A percentile compares a stretch with the other conserved stretches of the same genome.
Conservation (phyloP, 1,140 invertebrate genomes). For the Lepidostoma basale region DNA sequence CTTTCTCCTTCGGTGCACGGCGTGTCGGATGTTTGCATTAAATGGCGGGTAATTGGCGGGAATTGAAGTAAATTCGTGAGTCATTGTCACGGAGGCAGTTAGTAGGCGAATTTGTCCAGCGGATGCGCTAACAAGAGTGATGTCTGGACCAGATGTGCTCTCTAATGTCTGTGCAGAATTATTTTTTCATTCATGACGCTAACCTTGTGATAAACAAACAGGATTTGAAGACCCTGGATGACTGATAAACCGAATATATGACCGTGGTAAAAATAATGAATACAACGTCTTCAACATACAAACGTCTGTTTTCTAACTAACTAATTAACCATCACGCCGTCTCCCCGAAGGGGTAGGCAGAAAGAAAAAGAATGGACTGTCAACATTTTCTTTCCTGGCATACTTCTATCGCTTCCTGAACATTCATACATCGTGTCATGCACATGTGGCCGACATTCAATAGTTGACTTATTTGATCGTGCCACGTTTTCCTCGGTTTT, state of each 20-base stretch:
- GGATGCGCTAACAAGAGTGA: background rate
- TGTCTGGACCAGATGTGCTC: slow-evolving; percentile 2
- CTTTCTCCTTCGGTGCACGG: no score
- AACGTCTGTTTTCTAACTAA: background rate
- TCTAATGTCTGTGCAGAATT: background rate
- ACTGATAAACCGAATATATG: background rate
- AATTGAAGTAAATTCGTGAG: slow-evolving; percentile 16
- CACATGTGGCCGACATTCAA: no score
- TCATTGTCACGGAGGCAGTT: slow-evolving; percentile 7
- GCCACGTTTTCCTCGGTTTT: no score
- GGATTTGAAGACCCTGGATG: background rate
- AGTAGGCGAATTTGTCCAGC: slow-evolving; percentile 5
- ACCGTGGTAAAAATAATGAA: background rate
- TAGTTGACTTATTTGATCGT: no score
- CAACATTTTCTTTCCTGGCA: no score
- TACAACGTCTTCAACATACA: background rate
- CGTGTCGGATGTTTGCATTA: no score
- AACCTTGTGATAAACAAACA: background rate
- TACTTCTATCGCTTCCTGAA: no score
- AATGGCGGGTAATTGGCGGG: slow-evolving; percentile 24
- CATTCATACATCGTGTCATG: no score
- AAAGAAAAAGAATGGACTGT: no score
- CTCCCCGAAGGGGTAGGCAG: no score
- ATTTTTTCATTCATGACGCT: background rate
- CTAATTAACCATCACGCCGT: background rate